Base-by-base conservation (phyloP, 2,888 invertebrate species). In the Lasiommata megera region DNA sequence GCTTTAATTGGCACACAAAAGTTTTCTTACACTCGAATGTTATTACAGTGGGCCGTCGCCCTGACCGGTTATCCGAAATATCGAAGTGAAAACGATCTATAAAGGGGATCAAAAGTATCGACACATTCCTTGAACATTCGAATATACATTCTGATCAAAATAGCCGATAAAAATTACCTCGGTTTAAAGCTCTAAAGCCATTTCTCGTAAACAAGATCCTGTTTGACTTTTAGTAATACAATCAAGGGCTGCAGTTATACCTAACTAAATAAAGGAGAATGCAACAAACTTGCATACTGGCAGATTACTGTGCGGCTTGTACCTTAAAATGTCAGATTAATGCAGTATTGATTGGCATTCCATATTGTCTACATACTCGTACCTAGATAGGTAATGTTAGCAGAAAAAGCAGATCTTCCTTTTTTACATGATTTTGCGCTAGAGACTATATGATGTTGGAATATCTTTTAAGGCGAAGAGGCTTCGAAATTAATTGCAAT, bases 271-370 rank as follows among this genome's bases (percentile, higher is more conserved):
- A 57, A 53, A 57, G 46, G 40, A 50, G 63, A 46, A 31, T 47
- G 75, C 76, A 75, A 77, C 77, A 72, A 65, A 72, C 77, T 79
- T 64, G 68, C 63, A 54, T 50, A 43, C 47, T 54, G 56, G 65
- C 77, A 76, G n/a, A n/a, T n/a, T n/a, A 77, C 71, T 71, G 74
- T 78, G 64, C 54, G 64, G 46, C 67, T 65, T 80, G 83, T 81
- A 82, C 76, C 80, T 70, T 84, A 83, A 83, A 84, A 79, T 72
- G 76, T 74, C 67, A 70, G 75, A 78, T 82, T 78, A 81, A 72
- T 38, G 34, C 31, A 65, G 69, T 68, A 38, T 51, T 29, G 72
- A 67, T 70, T 69, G 61, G 53, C 53, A 48, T 65, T 60, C 53
- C 54, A 55, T 41, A 51, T 58, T 41, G 43, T 58, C 54, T 52